These are phyloP conservation scores for Gopherus evgoodei DNA, from an alignment of 2,113 vertebrate genomes.

Conservation along the genomic window DNA sequence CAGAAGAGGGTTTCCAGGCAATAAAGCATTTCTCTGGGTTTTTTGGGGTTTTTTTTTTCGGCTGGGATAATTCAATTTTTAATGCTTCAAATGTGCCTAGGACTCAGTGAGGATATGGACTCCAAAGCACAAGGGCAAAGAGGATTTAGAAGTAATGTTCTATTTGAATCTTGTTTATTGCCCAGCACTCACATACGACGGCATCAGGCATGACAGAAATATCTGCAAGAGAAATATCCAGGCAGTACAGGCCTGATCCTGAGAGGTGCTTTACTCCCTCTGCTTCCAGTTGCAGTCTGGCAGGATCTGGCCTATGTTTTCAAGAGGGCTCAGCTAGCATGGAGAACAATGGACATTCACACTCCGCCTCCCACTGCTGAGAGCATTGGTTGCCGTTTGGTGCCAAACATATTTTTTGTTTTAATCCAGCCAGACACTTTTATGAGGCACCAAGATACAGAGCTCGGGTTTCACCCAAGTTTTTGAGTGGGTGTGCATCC, in stretches of 20 bases:
- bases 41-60: neutral
- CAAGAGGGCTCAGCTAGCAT: neutral
- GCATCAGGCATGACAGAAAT: neutral
- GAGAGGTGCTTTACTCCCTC: neutral
- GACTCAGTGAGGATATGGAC: neutral
- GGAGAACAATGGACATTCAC: neutral
- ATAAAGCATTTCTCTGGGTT: neutral
- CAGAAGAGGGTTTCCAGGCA: neutral
- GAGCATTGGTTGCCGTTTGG: neutral
- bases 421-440: neutral
- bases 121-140: neutral
- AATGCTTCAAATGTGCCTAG: neutral
- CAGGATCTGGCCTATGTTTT: neutral
- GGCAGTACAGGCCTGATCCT: neutral
- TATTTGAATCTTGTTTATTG: neutral
- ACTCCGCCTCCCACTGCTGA: neutral
- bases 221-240: neutral
- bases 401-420: neutral
- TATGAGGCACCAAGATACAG: neutral
- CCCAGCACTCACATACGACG: neutral
- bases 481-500: neutral
- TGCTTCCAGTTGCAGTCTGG: neutral
- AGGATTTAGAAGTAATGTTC: neutral
- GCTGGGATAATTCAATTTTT: neutral
- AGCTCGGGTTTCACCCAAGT: neutral